Evolutionary conservation across 2,888 invertebrate species (phyloP).

Genomic region (Bellardia bayeri): DNA sequence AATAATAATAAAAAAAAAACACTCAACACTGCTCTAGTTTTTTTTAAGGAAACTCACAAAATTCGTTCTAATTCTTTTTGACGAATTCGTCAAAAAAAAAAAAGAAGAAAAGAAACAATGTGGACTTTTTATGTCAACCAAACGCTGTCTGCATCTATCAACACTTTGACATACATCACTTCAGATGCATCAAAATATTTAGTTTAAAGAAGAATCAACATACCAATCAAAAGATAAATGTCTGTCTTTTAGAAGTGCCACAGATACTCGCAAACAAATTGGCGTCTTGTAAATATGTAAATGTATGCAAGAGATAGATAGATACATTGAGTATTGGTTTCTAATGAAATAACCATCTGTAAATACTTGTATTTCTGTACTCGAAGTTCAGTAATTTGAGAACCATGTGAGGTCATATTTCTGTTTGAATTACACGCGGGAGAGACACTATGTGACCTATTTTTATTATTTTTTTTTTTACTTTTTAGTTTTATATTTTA

Average conservation of each 20-base stretch:
- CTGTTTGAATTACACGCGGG: constrained; percentile 4
- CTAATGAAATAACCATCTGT: constrained; percentile 42
- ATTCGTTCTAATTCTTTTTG: constrained; percentile 27
- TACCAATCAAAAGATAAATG: neutral
- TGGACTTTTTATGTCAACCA: constrained; percentile 14
- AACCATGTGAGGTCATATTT: constrained; percentile 37
- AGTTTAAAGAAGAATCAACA: neutral
- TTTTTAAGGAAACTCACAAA: neutral
- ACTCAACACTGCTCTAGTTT: neutral
- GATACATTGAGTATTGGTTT: constrained; percentile 19
- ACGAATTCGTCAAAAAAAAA: constrained; percentile 58
- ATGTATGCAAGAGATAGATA: neutral
- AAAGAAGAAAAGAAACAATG: neutral
- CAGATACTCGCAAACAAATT: constrained; percentile 26
- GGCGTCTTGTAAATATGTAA: constrained; percentile 24
- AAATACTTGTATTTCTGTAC: constrained; percentile 10
- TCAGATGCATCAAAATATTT: constrained; percentile 31
- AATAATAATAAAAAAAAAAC: neutral
- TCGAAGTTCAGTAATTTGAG: neutral
- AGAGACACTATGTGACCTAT: constrained; percentile 36
- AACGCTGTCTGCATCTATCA: constrained; percentile 10
- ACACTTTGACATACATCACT: constrained; percentile 32
- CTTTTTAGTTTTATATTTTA: constrained; percentile 14
- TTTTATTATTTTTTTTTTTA: constrained; percentile 26
- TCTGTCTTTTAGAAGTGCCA: constrained; percentile 15